These are phyloP conservation scores for Epirrita christyi DNA, from an alignment of 2,888 invertebrate species.

Conservation along the genomic window DNA sequence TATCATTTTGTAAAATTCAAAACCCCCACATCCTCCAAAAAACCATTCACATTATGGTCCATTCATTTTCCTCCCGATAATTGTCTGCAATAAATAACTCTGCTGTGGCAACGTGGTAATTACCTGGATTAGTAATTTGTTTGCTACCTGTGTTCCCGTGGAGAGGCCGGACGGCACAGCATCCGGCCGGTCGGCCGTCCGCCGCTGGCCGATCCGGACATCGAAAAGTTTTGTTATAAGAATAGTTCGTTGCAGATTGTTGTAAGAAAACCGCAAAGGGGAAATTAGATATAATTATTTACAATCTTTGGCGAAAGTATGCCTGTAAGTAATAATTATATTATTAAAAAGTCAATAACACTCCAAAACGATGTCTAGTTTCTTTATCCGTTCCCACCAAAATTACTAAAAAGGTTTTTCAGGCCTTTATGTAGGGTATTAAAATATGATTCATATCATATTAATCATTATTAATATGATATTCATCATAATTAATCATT, in stretches of 20 bases:
- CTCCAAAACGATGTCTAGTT: too few species aligned
- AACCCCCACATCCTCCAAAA: constrained; percentile 17
- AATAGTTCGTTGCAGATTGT: constrained; percentile 16
- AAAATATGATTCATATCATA: too few species aligned
- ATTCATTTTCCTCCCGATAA: constrained; percentile 20
- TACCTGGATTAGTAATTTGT: constrained; percentile 73
- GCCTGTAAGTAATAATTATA: too few species aligned
- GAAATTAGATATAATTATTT: too few species aligned
- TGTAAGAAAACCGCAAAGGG: constrained; percentile 16
- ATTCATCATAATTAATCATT: too few species aligned
- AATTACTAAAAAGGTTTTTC: too few species aligned
- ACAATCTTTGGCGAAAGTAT: too few species aligned
- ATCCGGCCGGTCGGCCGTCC: constrained; percentile 29
- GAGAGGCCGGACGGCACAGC: constrained; percentile 51
- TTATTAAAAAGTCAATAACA: too few species aligned
- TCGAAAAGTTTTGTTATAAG: constrained; percentile 18
- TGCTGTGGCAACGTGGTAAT: constrained; percentile 54
- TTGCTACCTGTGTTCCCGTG: constrained; percentile 77
- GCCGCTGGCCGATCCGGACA: constrained; percentile 18
- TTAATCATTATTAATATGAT: too few species aligned
- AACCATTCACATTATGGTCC: constrained; percentile 16
- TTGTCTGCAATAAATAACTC: constrained; percentile 32
- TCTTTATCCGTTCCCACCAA: too few species aligned
- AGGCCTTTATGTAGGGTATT: too few species aligned
- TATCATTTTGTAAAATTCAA: not conserved